Conservation (phyloP, 2,888 invertebrate species). For the Ochropleura leucogaster region DNA sequence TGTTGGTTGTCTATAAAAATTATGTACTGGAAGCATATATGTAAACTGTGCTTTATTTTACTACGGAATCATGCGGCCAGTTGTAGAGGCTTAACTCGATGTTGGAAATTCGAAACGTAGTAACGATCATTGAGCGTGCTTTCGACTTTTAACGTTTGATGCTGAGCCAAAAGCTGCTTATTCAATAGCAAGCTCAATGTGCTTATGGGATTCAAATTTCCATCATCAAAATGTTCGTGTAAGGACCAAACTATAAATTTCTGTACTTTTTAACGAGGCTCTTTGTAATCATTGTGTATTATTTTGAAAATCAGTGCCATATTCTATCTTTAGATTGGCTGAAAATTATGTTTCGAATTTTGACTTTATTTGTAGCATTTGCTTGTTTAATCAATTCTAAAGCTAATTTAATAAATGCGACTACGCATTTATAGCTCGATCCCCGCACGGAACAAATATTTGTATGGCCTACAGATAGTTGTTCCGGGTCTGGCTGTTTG, state of each 20-base stretch:
- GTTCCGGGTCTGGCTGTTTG: no score
- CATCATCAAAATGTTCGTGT: slow-evolving; percentile 14
- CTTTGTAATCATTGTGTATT: slow-evolving; percentile 42
- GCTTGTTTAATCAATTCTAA: not conserved
- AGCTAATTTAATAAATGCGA: no score
- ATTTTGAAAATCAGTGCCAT: slow-evolving; percentile 65
- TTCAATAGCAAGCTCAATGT: not conserved
- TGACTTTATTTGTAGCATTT: slow-evolving; percentile 27
- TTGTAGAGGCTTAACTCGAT: slow-evolving; percentile 59
- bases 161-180: not conserved
- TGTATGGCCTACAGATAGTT: no score
- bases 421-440: no score
- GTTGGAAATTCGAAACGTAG: not conserved
- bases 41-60: slow-evolving; percentile 9
- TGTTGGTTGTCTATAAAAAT: not conserved
- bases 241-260: slow-evolving; percentile 48
- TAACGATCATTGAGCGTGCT: not conserved
- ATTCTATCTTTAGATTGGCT: slow-evolving; percentile 58
- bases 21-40: not conserved
- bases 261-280: slow-evolving; percentile 54
- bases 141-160: not conserved
- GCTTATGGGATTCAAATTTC: not conserved
- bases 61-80: slow-evolving; percentile 48
- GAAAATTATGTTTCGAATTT: slow-evolving; percentile 32
- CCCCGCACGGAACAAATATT: no score